Base-by-base conservation (phyloP, 2,797 vertebrate genomes). In the Chelon auratus region DNA sequence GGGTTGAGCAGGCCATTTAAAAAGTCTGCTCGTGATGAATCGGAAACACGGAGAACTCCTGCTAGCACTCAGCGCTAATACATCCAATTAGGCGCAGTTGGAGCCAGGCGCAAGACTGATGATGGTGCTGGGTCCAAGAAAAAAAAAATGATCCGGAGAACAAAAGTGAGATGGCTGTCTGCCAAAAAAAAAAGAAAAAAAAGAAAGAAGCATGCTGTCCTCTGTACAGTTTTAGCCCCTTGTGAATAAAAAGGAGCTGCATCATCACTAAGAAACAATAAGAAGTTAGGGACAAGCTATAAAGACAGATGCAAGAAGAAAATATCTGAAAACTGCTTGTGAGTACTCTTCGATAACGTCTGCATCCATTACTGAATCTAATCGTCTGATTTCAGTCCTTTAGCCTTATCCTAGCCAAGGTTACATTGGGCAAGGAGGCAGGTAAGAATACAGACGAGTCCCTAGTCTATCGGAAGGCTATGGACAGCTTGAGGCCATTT, bases 51-150 rank as follows among this genome's bases (percentile, higher is more conserved):
- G 59, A 78, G 67, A 77, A 75, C 56, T 78, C 78, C 77, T 76
- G 77, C 75, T 76, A 68, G 72, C 75, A 75, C 68, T 83, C 81
- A 65, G 59, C 43, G n/a, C 72, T 81, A 77, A 91, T 77, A 69
- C 70, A 55, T 75, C 81, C 84, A 88, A 85, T 91, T 86, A 91
- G 62, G 65, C 74, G 47, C 78, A 59, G 81, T 67, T 30, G 81
- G 80, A 72, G 73, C 57, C 78, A 33, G 63, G 62, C 65, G 51
- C 55, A 69, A 81, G 75, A 86, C 66, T 55, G 68, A 80, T 68
- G 51, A 71, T 42, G 24, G 40, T 60, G 53, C 40, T 0, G 0
- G 14, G 24, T 58, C 68, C 17, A 40, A 60, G 73, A n/a, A 48
- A 30, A 42, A 13, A 66, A 62, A 40, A 20, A 58, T 52, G 48